Base-by-base conservation (phyloP, 2,113 vertebrate species). In the Rhombomys opimus region DNA sequence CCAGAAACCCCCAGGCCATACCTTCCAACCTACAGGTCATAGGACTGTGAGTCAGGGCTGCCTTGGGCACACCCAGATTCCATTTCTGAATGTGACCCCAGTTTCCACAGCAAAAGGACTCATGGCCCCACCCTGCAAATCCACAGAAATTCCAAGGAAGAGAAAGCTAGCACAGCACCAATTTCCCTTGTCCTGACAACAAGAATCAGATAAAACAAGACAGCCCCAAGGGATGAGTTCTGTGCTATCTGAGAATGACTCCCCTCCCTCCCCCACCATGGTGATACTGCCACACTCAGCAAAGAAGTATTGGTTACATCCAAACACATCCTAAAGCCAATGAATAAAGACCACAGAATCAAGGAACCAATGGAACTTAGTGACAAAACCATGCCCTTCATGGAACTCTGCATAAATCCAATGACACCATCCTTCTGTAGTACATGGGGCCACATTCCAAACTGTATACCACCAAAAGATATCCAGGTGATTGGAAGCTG, bases 71-170 rank as follows among this genome's bases (percentile, higher is more conserved):
- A 0, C 68, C 90, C 95, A 72, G 80, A 93, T 96, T 96, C 96
- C 96, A 96, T 67, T 59, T 76, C 93, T 90, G 93, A 96, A 92
- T 46, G 35, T 96, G 91, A 92, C 86, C 87, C 95, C 90, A 23
- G 35, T 38, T 41, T 84, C 77, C 93, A 93, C 67, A 91, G 72
- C 65, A 84, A 76, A 95, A 93, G 17, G 90, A 90, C 38, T 89
- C 68, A 70, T 12, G 65, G 68, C 85, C 82, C 85, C 35, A 70
- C 90, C 92, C 89, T 46, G 57, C 50, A 70, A 77, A 68, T 30
- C 89, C 61, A 67, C 15, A 68, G n/a, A 82, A 85, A 84, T 92
- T 87, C 93, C 80, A 80, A 20, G 75, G n/a, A 78, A 65, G 10
- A 30, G n/a, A 63, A 14, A 81, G 70, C 65, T 23, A 77, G 30